phyloP scores from a whole-genome alignment of 53 echinoderm and acorn worm genomes.

The Hippasteria phrygiana region DNA sequence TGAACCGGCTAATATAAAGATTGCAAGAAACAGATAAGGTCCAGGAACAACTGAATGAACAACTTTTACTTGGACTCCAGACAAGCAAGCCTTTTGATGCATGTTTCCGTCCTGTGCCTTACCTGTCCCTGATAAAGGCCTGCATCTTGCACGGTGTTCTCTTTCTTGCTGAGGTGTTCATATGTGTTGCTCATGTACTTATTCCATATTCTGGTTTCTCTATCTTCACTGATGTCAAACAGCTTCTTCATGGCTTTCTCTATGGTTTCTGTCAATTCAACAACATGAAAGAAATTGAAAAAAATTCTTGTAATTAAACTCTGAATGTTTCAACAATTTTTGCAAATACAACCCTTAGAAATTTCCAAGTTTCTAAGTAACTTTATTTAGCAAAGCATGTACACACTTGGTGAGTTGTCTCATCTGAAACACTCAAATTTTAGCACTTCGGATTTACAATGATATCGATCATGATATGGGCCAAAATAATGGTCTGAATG shows the following conservation, averaged over 20 bases:
- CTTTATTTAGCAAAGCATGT: too few relatives aligned
- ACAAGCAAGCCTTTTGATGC: background rate
- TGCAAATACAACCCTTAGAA: too few relatives aligned
- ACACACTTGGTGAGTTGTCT: too few relatives aligned
- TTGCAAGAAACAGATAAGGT: too few relatives aligned
- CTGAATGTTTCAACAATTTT: background rate
- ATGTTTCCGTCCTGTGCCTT: background rate
- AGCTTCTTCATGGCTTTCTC: conserved; percentile 91
- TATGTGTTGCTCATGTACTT: conserved; percentile 99
- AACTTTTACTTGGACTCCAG: too few relatives aligned
- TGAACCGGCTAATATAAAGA: too few relatives aligned
- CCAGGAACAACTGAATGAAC: too few relatives aligned
- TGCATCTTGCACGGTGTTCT: conserved; percentile 98
- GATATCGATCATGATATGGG: too few relatives aligned
- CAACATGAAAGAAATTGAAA: background rate
- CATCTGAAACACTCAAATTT: too few relatives aligned
- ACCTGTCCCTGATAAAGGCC: conserved; percentile 98
- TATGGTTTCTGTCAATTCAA: conserved; percentile 78
- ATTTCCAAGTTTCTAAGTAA: too few relatives aligned
- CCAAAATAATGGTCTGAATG: too few relatives aligned
- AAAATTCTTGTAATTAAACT: background rate
- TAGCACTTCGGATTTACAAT: too few relatives aligned
- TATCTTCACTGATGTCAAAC: conserved; percentile 87
- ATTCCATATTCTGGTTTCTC: conserved; percentile 97
- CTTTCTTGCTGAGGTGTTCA: conserved; percentile 92